Evolutionary conservation across 2,888 invertebrate genomes (phyloP), one percentile per base, ranked within the genome.

Genomic region (Drosophila buzzatii): DNA sequence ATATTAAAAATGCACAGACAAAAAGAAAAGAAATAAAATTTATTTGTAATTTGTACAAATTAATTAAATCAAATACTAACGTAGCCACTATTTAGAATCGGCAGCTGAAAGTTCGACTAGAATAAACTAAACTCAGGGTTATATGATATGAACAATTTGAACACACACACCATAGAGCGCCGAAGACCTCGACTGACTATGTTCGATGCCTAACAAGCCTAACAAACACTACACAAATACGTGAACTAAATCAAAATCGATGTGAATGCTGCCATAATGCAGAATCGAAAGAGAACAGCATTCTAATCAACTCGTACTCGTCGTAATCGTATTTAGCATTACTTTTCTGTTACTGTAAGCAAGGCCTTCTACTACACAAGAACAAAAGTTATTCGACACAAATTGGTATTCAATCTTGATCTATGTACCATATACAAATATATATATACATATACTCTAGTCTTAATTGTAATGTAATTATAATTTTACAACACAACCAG

Each of bases 381-480:
- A 72, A 66, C 59, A 62, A 69, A 27, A 73, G 70, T 66, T 75
- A 66, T 70, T 73, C 58, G 70, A 61, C 58, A 61, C 58, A 63
- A 84, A 72, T 75, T 82, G 71, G 84, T 76, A 71, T 76, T 73
- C 81, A 74, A 65, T 85, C 65, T 80, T 89, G 64, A 88, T 88
- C 81, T 83, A 69, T 67, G 65, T 70, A 79, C 55, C 58, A 64
- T 53, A 20, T 73, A 63, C 39, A 35, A 35, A 33, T 35, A 58
- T 14, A 27, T 14, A 27, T 23, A 39, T 64, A 73, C 53, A 76
- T 75, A 67, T 82, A 85, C 79, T 89, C 88, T 88, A 88, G 88
- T 88, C 88, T 87, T 88, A 80, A 89, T 73, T 81, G 69, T 88
- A 88, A 90, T 80, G 64, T 89, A 90, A 82, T 66, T 90, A 74